Evolutionary conservation across 1,140 invertebrate species (phyloP), one percentile per base, ranked within the genome.

Genomic region (Cardiocondyla obscurior): DNA sequence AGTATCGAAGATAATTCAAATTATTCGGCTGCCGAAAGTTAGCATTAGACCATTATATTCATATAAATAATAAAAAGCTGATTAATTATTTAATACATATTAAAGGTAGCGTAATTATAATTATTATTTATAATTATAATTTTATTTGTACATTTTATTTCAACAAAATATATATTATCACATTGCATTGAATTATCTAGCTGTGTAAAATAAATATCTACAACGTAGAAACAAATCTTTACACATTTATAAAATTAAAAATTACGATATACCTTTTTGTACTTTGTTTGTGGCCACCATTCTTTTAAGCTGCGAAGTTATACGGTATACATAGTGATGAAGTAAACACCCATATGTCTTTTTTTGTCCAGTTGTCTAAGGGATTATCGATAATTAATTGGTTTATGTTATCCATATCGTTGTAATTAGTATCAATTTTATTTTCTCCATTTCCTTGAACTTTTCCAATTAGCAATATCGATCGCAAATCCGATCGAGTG

Each of bases 11-110:
- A 88, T 42, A 88, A 70, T 46, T 51, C 87, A 10, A 90, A 81
- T 22, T 92, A 91, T 58, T 76, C 81, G 0, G 65, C 84, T 67
- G 70, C 84, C 8, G 90, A 88, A 51, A 91, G 90, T 89, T 92
- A 92, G 51, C 70, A 60, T 36, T 77, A 16, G 1, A 64, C 16
- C n/a, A n/a, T n/a, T n/a, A n/a, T n/a, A n/a, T n/a, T n/a, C n/a
- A 33, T 30, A 5, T 33, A 36, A 46, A 25, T 42, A 42, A 42
- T 42, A 12, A 42, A 10, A 57, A 30, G 25, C 6, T 8, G n/a
- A 53, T 22, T 58, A 19, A 58, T 33, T 58, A 33, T 22, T 14
- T 39, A 36, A 39, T 36, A 22, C 22, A 55, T 44, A 7, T 42
- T 74, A 60, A 33, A 25, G 33, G 1, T 33, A 33, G 57, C 3